These are phyloP conservation scores for Aptenodytes forsteri DNA, from an alignment of 2,113 vertebrate species.

Conservation along the genomic window DNA sequence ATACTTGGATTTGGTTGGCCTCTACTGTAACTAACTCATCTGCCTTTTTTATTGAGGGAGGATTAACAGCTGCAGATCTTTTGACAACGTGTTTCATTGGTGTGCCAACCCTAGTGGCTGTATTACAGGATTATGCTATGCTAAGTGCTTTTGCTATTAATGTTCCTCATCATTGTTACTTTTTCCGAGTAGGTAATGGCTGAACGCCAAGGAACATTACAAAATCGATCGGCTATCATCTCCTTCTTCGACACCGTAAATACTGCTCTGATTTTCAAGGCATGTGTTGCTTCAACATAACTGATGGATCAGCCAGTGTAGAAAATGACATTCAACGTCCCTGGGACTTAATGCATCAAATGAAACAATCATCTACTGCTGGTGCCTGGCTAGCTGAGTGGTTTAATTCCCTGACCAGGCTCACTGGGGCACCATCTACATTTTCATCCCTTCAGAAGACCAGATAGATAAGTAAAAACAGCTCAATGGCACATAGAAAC, in stretches of 20 bases:
- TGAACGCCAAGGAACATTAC: background rate
- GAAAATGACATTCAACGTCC: background rate
- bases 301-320: background rate
- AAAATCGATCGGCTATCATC: background rate
- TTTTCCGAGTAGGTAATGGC: background rate
- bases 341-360: background rate
- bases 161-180: background rate
- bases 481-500: background rate
- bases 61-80: background rate
- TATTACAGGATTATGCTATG: background rate
- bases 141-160: background rate
- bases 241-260: background rate
- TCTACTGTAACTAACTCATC: background rate
- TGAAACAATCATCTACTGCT: background rate
- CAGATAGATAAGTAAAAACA: background rate
- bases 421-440: conserved; percentile 80
- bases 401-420: conserved; percentile 39
- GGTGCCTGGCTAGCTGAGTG: background rate
- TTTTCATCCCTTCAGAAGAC: conserved; percentile 70
- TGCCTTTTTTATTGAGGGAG: background rate
- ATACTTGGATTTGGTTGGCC: background rate
- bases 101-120: background rate
- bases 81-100: background rate
- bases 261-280: background rate
- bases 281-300: background rate